Base-by-base conservation (phyloP, 53 echinoderm and acorn worm species). In the Apostichopus leukothele region DNA sequence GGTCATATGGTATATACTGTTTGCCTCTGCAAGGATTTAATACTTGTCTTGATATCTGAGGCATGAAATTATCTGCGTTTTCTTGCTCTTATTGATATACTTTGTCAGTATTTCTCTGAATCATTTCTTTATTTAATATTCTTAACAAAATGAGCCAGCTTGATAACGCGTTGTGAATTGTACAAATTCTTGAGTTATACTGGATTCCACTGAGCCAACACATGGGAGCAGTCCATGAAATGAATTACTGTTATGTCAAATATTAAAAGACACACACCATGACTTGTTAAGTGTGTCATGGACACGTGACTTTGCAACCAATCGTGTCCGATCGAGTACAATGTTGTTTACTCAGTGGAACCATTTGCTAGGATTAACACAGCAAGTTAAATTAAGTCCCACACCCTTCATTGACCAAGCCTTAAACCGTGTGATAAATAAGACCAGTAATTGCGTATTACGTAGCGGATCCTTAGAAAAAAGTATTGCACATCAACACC, bases 221-320 rank as follows among this genome's bases (percentile, higher is more conserved):
- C 71, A 71, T 71, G 16, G 16, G 13, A 71, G 71, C 71, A 71
- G 71, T 71, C 71, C 71, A 71, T 71, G 18, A 71, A 71, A 81
- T 18, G 59, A 54, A 54, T 22, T 54, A 25, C 21, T 21, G 7
- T 54, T 81, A 81, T 81, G 54, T 54, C 60, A 18, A 22, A 81
- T 81, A 81, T 81, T 54, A 81, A 81, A 81, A 18, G 8, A 81
- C 55, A 54, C 81, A 81, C 81, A 81, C 81, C 81, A 81, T n/a
- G 59, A 81, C 81, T 81, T 81, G 81, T 81, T 81, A 81, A 81
- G 81, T 55, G 59, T 81, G 81, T 59, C 51, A 81, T 51, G 81
- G 81, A 11, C 59, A 55, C 54, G 52, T 81, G 60, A 59, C n/a
- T 81, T 18, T 54, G 53, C 81, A 59, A 81, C 55, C 54, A 52